Conservation (phyloP, 35 echinoderm and acorn worm species). For the Apostichopus japonicus region DNA sequence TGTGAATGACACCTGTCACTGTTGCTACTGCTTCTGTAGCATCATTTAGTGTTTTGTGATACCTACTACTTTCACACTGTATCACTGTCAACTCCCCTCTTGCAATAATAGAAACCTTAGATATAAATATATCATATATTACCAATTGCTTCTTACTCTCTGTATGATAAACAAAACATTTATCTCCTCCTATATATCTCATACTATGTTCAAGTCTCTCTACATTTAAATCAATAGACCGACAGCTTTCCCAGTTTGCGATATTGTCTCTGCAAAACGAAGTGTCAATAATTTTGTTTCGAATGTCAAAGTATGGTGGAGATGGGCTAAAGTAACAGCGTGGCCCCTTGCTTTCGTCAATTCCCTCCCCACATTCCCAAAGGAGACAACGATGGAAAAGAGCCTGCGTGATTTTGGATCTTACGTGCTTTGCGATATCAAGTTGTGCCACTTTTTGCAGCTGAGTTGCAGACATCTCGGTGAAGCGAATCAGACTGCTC, state of each 20-base stretch:
- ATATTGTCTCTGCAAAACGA: not conserved
- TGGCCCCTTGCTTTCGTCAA: not conserved
- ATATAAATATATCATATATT: not conserved
- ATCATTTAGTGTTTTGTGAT: no score
- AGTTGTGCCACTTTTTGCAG: constrained; percentile 30
- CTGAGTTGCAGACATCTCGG: constrained; percentile 16
- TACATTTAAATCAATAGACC: not conserved
- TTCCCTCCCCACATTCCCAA: no score
- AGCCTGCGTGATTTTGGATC: not conserved
- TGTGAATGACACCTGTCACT: no score
- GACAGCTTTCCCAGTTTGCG: not conserved
- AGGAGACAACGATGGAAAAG: constrained; percentile 24
- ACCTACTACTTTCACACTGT: no score
- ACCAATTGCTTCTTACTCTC: not conserved
- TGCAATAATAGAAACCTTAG: no score
- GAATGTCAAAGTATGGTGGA: not conserved
- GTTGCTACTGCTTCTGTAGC: no score
- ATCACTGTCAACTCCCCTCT: no score
- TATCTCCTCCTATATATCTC: not conserved
- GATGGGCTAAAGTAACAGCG: constrained; percentile 1
- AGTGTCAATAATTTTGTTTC: not conserved
- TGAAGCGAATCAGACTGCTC: constrained; percentile 3
- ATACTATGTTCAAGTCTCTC: not conserved
- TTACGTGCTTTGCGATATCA: not conserved
- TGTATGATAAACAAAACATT: not conserved